Conservation (phyloP, 2,888 invertebrate genomes). For the Diadromus collaris region DNA sequence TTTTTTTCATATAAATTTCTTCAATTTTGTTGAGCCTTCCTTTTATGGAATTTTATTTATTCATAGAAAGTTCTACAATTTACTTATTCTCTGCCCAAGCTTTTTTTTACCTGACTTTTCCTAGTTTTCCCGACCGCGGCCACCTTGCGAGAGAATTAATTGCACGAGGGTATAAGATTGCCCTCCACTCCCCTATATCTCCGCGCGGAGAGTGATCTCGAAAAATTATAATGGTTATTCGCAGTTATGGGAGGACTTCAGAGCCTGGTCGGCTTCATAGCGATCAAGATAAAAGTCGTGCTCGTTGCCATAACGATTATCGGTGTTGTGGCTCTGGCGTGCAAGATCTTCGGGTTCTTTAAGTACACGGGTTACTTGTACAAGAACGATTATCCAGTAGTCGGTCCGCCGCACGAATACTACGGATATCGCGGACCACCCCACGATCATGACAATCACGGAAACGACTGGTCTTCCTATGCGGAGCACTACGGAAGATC, state of each 20-base stretch:
- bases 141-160: no score
- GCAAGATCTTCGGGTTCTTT: conserved; percentile 62
- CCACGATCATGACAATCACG: conserved; percentile 53
- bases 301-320: conserved; percentile 67
- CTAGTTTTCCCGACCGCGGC: no score
- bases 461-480: conserved; percentile 59
- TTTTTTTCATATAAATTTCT: no score
- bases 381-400: conserved; percentile 55
- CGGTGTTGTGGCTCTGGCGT: conserved; percentile 66
- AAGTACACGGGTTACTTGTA: conserved; percentile 57
- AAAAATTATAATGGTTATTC: conserved; percentile 39
- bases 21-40: no score
- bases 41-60: no score
- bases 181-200: not conserved
- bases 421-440: conserved; percentile 42
- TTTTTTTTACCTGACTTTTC: no score
- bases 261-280: conserved; percentile 65
- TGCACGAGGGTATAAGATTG: no score
- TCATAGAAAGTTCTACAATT: no score
- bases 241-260: conserved; percentile 72
- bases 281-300: conserved; percentile 72
- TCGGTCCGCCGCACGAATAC: conserved; percentile 43
- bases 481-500: conserved; percentile 50
- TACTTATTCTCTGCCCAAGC: no score
- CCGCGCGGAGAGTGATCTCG: conserved; percentile 24